phyloP scores from a whole-genome alignment of 2,797 vertebrate species.

The Steatocranus sp. region DNA sequence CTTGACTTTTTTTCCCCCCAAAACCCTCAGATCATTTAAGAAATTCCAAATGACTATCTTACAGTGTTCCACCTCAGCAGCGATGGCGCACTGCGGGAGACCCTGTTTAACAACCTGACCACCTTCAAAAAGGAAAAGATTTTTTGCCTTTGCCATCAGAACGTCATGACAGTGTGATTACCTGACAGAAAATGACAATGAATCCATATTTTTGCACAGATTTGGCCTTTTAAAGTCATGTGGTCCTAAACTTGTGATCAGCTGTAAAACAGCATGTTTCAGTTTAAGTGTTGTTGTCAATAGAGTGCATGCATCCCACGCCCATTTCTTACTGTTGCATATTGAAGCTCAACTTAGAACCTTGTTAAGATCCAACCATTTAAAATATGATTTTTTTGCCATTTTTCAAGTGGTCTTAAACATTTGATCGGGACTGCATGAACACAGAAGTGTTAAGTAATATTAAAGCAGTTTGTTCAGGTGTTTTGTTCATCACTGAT shows the following conservation, averaged over 20 bases:
- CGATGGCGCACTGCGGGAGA: accelerated
- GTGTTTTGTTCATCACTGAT: neutral
- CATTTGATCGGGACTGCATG: neutral
- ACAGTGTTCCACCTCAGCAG: neutral
- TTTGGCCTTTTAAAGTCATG: neutral
- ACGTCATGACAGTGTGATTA: neutral
- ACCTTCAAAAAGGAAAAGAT: neutral
- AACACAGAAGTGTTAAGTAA: neutral
- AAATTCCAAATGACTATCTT: neutral
- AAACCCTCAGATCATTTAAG: neutral
- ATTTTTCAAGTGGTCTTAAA: neutral
- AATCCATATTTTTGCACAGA: neutral
- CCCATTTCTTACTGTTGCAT: neutral
- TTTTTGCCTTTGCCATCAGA: neutral
- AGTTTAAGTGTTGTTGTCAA: neutral
- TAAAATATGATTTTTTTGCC: neutral
- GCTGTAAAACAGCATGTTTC: accelerated
- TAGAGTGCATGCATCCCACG: neutral
- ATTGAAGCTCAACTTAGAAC: accelerated
- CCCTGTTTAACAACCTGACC: neutral
- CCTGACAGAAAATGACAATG: neutral
- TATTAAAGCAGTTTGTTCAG: neutral
- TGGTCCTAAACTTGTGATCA: neutral
- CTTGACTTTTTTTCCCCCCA: accelerated
- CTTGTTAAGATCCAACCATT: neutral